Base-by-base conservation (phyloP, 2,797 vertebrate genomes). In the Antrozous pallidus region DNA sequence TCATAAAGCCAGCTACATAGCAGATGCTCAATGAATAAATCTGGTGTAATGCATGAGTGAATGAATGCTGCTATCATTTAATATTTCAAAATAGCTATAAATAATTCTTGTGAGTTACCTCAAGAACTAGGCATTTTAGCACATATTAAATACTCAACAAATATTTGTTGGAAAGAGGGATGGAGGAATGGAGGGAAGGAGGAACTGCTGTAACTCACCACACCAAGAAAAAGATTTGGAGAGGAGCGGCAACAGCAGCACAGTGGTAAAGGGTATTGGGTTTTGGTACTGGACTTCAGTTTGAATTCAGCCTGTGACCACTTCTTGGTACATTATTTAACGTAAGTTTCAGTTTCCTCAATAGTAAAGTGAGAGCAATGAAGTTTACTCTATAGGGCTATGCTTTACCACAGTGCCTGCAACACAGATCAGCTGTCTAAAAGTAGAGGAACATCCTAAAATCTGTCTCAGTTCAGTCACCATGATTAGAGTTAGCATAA, bases 21-120 rank as follows among this genome's bases (percentile, higher is more conserved):
- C 28, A 92, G 61, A 93, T 58, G 69, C 26, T 91, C 87, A 92
- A 54, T 33, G 87, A 84, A 31, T 31, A 88, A 85, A 45, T 90
- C 33, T 70, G 61, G 26, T 33, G 11, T 58, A 82, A 38, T 69
- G 6, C 6, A 78, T 38, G 36, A 80, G 70, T 22, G 36, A 86
- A 81, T 8, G 33, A 45, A 91, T 71, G 67, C 45, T 65, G 22
- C 75, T 8, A 75, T 45, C 9, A 93, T n/a, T 47, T 85, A 45
- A 1, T 61, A 38, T 65, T 71, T 80, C 56, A 42, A 94, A 86
- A 83, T 5, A 81, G 51, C 67, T 83, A 65, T 38, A 82, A 81
- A 24, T 36, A 84, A 81, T 33, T 91, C 40, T 88, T 85, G 9
- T n/a, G 31, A 83, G 36, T 86, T 71, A 93, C n/a, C 70, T 86